Evolutionary conservation across 2,888 invertebrate genomes (phyloP).

Genomic region (Altica lythri): DNA sequence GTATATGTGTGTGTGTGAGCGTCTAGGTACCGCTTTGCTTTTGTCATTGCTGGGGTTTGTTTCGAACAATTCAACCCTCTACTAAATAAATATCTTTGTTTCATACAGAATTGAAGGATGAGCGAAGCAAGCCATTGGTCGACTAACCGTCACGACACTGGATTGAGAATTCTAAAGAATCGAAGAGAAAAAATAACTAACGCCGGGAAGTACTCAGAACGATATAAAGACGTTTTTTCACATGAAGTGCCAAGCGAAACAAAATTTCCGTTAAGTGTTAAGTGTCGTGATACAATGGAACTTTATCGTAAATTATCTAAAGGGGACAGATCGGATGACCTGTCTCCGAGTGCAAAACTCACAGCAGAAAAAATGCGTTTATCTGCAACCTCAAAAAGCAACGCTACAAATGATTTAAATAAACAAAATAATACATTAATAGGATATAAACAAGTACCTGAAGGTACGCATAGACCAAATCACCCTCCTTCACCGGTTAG

Average conservation of each 20-base stretch:
- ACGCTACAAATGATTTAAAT: slow-evolving; percentile 54
- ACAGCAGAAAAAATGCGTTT: slow-evolving; percentile 42
- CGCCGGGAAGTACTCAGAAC: slow-evolving; percentile 54
- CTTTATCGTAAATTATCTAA: slow-evolving; percentile 41
- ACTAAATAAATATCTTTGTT: slow-evolving; percentile 37
- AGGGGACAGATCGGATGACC: slow-evolving; percentile 42
- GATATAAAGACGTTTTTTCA: slow-evolving; percentile 52
- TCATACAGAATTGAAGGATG: slow-evolving; percentile 45
- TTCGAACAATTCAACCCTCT: background rate
- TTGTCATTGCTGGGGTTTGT: slow-evolving; percentile 9
- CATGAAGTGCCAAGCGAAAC: slow-evolving; percentile 41
- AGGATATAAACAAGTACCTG: slow-evolving; percentile 61
- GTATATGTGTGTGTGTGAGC: slow-evolving; percentile 7
- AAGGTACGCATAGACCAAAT: slow-evolving; percentile 54
- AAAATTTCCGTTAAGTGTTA: slow-evolving; percentile 43
- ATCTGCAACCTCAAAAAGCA: slow-evolving; percentile 40
- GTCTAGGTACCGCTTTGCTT: slow-evolving; percentile 24
- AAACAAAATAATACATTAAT: slow-evolving; percentile 59
- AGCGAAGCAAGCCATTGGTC: slow-evolving; percentile 36
- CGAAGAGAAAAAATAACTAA: slow-evolving; percentile 51
- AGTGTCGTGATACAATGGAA: slow-evolving; percentile 43
- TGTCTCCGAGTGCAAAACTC: slow-evolving; percentile 46
- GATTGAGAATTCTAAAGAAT: slow-evolving; percentile 48
- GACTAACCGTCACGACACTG: slow-evolving; percentile 42
- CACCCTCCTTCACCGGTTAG: slow-evolving; percentile 34